Evolutionary conservation across 2,113 vertebrate genomes (phyloP), one percentile per base, ranked within the genome.

Genomic region (Budorcas taxicolor): DNA sequence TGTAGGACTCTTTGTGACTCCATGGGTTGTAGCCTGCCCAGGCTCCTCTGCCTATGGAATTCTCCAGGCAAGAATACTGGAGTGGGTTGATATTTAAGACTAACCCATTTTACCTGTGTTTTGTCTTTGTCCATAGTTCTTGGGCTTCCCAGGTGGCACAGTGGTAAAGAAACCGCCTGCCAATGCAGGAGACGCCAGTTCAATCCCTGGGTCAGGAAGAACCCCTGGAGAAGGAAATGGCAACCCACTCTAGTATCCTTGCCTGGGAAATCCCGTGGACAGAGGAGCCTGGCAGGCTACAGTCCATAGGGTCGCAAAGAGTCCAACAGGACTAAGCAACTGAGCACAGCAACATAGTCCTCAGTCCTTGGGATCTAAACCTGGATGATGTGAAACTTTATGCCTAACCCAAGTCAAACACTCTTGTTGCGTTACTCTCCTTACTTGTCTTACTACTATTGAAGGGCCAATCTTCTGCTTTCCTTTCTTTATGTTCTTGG

Each of bases 401-500:
- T 40, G 40, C 55, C 40, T 67, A 90, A 36, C 25, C 52, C 9
- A 23, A 71, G 23, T 60, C 90, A 93, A 40, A 58, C 36, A 33
- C 19, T 19, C 87, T 90, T 47, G 9, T 62, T 36, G 83, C 55
- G 14, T 60, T 76, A 60, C 57, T 96, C 23, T 94, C 84, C 89
- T 90, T 95, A 86, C 78, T 88, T 58, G 81, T 81, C 90, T 87
- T 58, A 19, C 58, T 85, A 33, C 90, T 98, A 82, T 86, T 93
- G 96, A 83, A 93, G 87, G 95, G 17, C 58, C 57, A 60, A 27
- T 78, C 50, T 93, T 83, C 7, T 55, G 3, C 82, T 84, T 95
- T 96, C 74, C 47, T 94, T 78, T 87, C 31, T 95, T 92, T 82
- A 5, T 82, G 36, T 62, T 94, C 93, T 94, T 97, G 96, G 78